Conservation (phyloP, 1,140 invertebrate genomes). For the Drosophila saltans region DNA sequence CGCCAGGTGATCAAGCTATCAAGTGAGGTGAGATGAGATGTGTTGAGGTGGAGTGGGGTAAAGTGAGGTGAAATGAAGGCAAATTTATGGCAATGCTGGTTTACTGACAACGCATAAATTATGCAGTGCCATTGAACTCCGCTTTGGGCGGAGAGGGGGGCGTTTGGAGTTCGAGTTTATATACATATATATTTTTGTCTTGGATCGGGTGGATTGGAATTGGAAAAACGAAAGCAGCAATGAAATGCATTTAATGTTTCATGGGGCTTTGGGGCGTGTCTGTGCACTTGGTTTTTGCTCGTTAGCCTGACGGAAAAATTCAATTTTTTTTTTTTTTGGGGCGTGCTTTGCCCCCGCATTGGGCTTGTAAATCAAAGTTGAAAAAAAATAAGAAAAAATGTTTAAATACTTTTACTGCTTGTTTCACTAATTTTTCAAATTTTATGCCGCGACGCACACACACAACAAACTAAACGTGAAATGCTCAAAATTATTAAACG, state of each 20-base stretch:
- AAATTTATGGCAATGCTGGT: constrained; percentile 19
- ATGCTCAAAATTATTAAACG: constrained; percentile 77
- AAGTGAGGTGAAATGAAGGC: not conserved
- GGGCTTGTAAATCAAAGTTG: constrained; percentile 24
- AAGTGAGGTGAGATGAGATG: not conserved
- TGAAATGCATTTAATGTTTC: constrained; percentile 66
- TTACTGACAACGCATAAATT: constrained; percentile 49
- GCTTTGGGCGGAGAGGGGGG: constrained; percentile 26
- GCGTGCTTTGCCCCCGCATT: constrained; percentile 36
- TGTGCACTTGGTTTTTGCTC: constrained; percentile 9
- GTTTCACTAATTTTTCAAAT: constrained; percentile 67
- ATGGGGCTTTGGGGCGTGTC: constrained; percentile 31
- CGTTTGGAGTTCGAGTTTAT: not conserved
- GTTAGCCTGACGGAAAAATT: constrained; percentile 27
- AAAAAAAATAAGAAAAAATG: constrained; percentile 33
- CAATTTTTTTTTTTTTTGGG: constrained; percentile 30
- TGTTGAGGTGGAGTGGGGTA: not conserved
- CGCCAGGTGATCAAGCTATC: not conserved
- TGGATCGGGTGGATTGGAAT: too few relatives aligned
- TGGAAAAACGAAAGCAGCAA: constrained; percentile 70
- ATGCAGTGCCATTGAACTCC: constrained; percentile 68
- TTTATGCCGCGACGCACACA: constrained; percentile 65
- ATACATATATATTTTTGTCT: too few relatives aligned
- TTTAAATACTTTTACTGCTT: constrained; percentile 31
- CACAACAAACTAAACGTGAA: constrained; percentile 46